These are phyloP conservation scores for Buceros bicornis DNA, from an alignment of 2,797 vertebrate genomes.

Conservation along the genomic window DNA sequence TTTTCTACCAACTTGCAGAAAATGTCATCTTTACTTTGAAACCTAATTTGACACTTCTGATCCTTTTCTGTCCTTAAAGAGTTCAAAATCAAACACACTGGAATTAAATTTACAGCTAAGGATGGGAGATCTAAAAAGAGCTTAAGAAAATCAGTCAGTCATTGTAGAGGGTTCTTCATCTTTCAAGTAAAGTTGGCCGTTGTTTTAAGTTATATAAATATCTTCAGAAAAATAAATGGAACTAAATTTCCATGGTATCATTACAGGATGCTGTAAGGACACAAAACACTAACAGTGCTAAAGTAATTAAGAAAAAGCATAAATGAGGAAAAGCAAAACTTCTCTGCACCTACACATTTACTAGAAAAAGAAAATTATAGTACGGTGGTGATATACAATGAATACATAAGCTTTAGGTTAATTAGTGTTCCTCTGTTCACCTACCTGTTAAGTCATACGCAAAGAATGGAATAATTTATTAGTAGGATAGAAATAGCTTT, in stretches of 20 bases:
- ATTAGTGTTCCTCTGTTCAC: not conserved
- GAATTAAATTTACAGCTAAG: not conserved
- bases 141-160: not conserved
- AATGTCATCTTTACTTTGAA: not conserved
- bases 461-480: not conserved
- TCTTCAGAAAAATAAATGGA: not conserved
- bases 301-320: not conserved
- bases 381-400: not conserved
- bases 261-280: not conserved
- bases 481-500: not conserved
- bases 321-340: not conserved
- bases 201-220: not conserved
- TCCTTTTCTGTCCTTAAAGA: not conserved
- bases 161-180: not conserved
- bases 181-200: not conserved
- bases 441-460: not conserved
- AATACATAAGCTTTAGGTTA: not conserved
- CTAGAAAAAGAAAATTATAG: not conserved
- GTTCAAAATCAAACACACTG: not conserved
- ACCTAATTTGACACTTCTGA: not conserved
- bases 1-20: not conserved
- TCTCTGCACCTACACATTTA: not conserved
- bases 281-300: not conserved
- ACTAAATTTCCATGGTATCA: not conserved
- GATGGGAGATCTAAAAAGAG: not conserved